These are phyloP conservation scores for Calliphora vicina DNA, from an alignment of 1,140 invertebrate genomes.

Conservation along the genomic window DNA sequence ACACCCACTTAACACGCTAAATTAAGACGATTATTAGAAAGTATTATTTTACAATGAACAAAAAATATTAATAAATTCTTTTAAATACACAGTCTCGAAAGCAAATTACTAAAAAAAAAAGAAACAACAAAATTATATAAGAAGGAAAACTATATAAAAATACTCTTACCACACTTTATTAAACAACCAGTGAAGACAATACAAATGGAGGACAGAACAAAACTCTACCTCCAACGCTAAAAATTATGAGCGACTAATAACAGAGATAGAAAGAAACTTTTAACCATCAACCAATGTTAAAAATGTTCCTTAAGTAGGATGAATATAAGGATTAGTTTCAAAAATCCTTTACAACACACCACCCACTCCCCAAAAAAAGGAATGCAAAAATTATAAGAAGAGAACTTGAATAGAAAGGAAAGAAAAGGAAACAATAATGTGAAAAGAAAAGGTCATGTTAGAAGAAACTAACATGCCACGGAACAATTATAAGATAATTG, in stretches of 20 bases:
- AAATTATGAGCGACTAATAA: background rate
- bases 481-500: background rate
- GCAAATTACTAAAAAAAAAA: background rate
- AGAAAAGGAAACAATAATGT: background rate
- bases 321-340: background rate
- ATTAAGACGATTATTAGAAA: conserved; percentile 25
- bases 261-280: background rate
- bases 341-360: background rate
- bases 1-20: conserved; percentile 26
- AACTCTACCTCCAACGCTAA: too few relatives aligned
- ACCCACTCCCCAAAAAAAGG: background rate
- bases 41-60: background rate
- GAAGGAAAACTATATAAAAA: background rate
- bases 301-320: background rate
- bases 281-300: background rate
- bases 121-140: background rate
- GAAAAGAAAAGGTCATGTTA: background rate
- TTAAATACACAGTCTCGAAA: too few relatives aligned
- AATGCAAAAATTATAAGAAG: background rate
- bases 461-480: background rate
- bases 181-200: too few relatives aligned
- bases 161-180: background rate
- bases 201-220: too few relatives aligned
- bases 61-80: too few relatives aligned
- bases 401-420: background rate